Evolutionary conservation across 2,113 vertebrate genomes (phyloP).

Genomic region (Halcyon senegalensis): DNA sequence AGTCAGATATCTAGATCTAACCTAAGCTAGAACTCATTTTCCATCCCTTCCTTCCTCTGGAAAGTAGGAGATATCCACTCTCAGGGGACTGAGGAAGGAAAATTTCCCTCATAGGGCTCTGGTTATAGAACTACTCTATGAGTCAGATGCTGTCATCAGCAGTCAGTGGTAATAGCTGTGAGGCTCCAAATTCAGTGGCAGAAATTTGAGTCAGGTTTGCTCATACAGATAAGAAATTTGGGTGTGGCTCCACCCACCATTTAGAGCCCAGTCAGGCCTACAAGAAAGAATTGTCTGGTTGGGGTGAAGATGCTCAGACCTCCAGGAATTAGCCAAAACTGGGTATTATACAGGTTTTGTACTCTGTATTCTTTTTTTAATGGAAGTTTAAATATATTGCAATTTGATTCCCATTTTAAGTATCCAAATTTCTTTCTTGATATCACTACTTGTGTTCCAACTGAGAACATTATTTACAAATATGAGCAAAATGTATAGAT

Average conservation of each 20-base stretch:
- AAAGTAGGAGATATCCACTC: background rate
- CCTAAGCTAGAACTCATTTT: background rate
- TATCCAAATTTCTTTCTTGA: background rate
- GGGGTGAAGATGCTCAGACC: background rate
- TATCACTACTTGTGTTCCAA: background rate
- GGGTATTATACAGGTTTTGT: background rate
- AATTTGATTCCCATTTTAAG: background rate
- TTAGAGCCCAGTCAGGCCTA: background rate
- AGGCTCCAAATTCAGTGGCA: background rate
- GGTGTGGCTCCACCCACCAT: rapidly evolving
- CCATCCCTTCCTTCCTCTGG: background rate
- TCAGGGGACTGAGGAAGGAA: rapidly evolving
- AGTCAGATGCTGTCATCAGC: background rate
- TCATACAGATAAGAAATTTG: background rate
- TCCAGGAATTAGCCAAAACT: background rate
- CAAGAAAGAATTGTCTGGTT: background rate
- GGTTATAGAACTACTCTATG: background rate
- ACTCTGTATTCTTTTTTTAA: background rate
- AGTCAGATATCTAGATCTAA: background rate
- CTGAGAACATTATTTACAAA: background rate
- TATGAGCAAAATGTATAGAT: background rate
- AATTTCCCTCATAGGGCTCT: background rate
- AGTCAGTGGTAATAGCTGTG: background rate
- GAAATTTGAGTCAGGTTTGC: background rate
- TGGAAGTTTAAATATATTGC: background rate